These are phyloP conservation scores for Parthenolecanium corni DNA, from an alignment of 2,888 invertebrate genomes.

Conservation along the genomic window DNA sequence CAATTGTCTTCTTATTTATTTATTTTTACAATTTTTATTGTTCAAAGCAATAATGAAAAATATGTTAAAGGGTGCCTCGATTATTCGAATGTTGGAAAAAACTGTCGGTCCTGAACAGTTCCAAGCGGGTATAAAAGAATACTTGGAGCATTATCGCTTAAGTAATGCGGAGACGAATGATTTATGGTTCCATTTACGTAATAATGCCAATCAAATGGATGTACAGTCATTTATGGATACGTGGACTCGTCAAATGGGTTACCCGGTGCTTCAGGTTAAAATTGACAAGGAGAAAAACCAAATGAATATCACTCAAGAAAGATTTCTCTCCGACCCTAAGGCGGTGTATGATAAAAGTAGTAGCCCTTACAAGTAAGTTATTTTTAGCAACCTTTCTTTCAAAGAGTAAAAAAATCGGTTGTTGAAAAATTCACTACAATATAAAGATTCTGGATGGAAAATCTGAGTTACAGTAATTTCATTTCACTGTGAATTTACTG, in stretches of 20 bases:
- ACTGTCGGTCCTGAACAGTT: slow-evolving; percentile 63
- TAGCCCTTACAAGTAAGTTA: slow-evolving; percentile 40
- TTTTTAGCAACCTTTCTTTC: neutral
- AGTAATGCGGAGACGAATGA: slow-evolving; percentile 70
- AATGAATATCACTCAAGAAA: slow-evolving; percentile 53
- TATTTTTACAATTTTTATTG: slow-evolving; percentile 1
- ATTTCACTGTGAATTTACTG: too few relatives aligned
- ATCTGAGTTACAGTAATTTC: too few relatives aligned
- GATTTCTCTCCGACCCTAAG: slow-evolving; percentile 57
- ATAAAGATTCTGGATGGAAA: too few relatives aligned
- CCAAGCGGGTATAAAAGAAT: slow-evolving; percentile 57
- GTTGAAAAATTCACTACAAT: too few relatives aligned
- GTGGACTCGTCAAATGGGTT: slow-evolving; percentile 83
- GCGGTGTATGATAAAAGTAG: slow-evolving; percentile 41
- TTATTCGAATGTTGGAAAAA: slow-evolving; percentile 77
- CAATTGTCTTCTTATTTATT: neutral
- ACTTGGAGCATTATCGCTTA: slow-evolving; percentile 56
- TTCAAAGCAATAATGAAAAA: slow-evolving; percentile 7
- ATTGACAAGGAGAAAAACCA: slow-evolving; percentile 39
- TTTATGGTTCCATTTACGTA: slow-evolving; percentile 55
- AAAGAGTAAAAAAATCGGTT: too few relatives aligned
- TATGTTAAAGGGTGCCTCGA: slow-evolving; percentile 40
- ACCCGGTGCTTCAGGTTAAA: slow-evolving; percentile 58
- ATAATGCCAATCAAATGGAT: slow-evolving; percentile 39
- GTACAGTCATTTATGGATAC: slow-evolving; percentile 53